Conservation (phyloP, 2,888 invertebrate genomes). For the Xestia xanthographa region DNA sequence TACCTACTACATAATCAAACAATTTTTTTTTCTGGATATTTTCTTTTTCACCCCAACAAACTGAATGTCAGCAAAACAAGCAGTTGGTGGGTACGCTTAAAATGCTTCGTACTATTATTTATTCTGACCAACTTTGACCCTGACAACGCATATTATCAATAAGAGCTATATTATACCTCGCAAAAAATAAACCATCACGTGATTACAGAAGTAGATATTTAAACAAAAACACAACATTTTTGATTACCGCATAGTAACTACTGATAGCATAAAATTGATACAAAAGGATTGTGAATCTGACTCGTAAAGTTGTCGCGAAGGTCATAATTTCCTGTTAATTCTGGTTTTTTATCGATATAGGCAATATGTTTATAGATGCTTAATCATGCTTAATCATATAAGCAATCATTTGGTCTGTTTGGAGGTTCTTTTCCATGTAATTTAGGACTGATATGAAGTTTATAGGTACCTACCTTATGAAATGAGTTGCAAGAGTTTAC, state of each 20-base stretch:
- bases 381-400: conserved; percentile 4
- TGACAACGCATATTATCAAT: conserved; percentile 23
- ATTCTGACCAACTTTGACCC: conserved; percentile 49
- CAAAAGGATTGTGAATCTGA: conserved; percentile 18
- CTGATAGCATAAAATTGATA: conserved; percentile 39
- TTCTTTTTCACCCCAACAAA: neutral
- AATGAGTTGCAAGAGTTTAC: conserved; percentile 11
- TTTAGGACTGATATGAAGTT: neutral
- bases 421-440: conserved; percentile 15
- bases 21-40: neutral
- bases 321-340: conserved; percentile 31
- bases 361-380: conserved; percentile 25
- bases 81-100: conserved; percentile 15
- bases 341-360: conserved; percentile 31
- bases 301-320: conserved; percentile 44
- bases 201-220: conserved; percentile 23
- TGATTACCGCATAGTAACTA: conserved; percentile 57
- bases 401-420: conserved; percentile 12
- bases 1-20: neutral
- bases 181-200: conserved; percentile 31
- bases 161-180: conserved; percentile 15
- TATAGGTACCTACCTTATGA: neutral
- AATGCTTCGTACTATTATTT: conserved; percentile 16
- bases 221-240: conserved; percentile 30
- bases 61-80: conserved; percentile 16